These are phyloP conservation scores for Rhogogaster chlorosoma DNA, from an alignment of 2,888 invertebrate species.

Conservation along the genomic window DNA sequence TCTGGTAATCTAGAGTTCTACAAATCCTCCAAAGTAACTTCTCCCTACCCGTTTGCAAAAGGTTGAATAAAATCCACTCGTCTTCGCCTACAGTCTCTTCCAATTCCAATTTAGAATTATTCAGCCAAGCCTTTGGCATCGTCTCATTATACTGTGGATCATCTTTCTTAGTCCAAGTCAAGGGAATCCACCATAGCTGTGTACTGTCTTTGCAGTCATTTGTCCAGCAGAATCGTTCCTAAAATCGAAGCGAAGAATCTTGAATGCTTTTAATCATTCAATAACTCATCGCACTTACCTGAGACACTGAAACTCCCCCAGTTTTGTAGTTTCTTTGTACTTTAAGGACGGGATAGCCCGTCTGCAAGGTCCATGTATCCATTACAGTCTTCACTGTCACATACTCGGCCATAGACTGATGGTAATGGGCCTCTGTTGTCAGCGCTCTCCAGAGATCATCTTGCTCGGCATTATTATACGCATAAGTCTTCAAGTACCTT, in stretches of 20 bases:
- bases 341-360: constrained; percentile 85
- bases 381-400: constrained; percentile 82
- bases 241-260: constrained; percentile 51
- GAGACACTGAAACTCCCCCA: constrained; percentile 74
- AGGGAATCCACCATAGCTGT: constrained; percentile 79
- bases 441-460: constrained; percentile 85
- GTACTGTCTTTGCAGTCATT: constrained; percentile 64
- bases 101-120: constrained; percentile 68
- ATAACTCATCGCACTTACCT: constrained; percentile 68
- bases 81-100: constrained; percentile 71
- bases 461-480: constrained; percentile 83
- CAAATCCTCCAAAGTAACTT: not conserved
- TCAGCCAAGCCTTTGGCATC: constrained; percentile 79
- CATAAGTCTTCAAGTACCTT: constrained; percentile 79
- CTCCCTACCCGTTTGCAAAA: constrained; percentile 82
- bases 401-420: constrained; percentile 73
- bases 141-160: constrained; percentile 73
- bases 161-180: constrained; percentile 77
- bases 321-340: constrained; percentile 77
- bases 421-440: constrained; percentile 80
- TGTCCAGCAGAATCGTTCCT: constrained; percentile 63
- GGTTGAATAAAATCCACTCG: constrained; percentile 84
- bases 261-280: constrained; percentile 18
- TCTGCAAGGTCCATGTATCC: constrained; percentile 85
- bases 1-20: not conserved